These are phyloP conservation scores for Geothlypis trichas DNA, from an alignment of 2,113 vertebrate genomes.

Conservation along the genomic window DNA sequence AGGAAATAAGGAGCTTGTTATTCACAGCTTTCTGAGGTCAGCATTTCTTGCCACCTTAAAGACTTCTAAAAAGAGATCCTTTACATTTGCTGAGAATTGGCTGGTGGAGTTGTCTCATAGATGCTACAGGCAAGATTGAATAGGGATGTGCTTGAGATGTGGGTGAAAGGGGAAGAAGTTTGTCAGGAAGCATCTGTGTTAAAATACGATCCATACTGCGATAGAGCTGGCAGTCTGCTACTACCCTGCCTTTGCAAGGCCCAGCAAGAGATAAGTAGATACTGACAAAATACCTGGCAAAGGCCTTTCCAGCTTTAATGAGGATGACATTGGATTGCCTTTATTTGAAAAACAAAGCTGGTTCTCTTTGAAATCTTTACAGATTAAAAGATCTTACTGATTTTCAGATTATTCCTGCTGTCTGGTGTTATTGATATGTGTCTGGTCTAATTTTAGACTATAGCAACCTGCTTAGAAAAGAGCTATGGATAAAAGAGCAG, in stretches of 20 bases:
- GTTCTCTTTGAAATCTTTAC: background rate
- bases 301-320: background rate
- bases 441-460: background rate
- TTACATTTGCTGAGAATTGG: background rate
- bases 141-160: background rate
- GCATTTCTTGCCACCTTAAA: constrained; percentile 20
- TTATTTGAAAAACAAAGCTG: background rate
- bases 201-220: background rate
- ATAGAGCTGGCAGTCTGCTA: background rate
- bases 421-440: background rate
- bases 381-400: background rate
- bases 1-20: background rate
- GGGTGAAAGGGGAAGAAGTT: background rate
- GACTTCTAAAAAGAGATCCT: constrained; percentile 1
- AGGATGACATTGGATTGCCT: background rate
- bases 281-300: background rate
- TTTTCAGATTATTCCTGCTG: constrained; percentile 1
- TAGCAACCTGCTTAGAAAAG: background rate
- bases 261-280: background rate
- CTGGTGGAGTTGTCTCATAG: background rate
- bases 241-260: background rate
- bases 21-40: constrained; percentile 10
- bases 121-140: background rate
- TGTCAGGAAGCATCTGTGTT: background rate
- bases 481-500: background rate